Evolutionary conservation across 2,797 vertebrate genomes (phyloP).

Genomic region (Acanthiza pusilla): DNA sequence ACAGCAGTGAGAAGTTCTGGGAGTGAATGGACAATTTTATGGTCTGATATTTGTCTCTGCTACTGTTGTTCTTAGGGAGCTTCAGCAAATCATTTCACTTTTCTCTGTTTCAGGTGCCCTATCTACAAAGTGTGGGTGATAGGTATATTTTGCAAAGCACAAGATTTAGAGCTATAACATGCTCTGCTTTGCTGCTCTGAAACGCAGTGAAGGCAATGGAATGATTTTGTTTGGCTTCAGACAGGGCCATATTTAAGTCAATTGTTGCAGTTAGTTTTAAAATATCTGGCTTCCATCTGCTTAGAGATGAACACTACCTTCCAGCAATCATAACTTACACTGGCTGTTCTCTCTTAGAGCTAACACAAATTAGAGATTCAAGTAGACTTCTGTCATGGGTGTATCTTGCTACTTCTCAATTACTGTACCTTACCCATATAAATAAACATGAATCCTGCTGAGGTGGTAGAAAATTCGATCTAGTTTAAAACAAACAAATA

Average conservation of each 20-base stretch:
- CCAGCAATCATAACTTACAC: not conserved
- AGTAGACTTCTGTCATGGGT: not conserved
- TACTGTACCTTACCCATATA: not conserved
- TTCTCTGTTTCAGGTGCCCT: not conserved
- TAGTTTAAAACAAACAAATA: conserved; percentile 21
- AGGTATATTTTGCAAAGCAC: not conserved
- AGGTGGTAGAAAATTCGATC: conserved; percentile 4
- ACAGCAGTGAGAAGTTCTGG: not conserved
- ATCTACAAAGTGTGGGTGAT: not conserved
- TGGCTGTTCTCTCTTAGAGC: not conserved
- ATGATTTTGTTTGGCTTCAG: conserved; percentile 33
- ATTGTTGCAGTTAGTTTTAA: conserved; percentile 38
- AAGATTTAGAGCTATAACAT: not conserved
- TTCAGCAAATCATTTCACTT: not conserved
- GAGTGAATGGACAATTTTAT: not conserved
- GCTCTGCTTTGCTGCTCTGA: not conserved
- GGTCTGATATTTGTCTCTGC: not conserved
- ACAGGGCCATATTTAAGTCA: conserved; percentile 34
- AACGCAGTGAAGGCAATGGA: not conserved
- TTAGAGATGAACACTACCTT: conserved; percentile 1
- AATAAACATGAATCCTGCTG: not conserved
- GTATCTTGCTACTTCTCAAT: conserved; percentile 18
- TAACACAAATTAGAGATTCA: conserved; percentile 8
- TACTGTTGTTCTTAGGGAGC: not conserved
- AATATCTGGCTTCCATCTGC: conserved; percentile 25